Percentiles rank a stretch among this genome's conserved stretches.
Evolutionary conservation across 2,888 invertebrate species (phyloP).

Genomic region (Acanthoscelides obtectus): DNA sequence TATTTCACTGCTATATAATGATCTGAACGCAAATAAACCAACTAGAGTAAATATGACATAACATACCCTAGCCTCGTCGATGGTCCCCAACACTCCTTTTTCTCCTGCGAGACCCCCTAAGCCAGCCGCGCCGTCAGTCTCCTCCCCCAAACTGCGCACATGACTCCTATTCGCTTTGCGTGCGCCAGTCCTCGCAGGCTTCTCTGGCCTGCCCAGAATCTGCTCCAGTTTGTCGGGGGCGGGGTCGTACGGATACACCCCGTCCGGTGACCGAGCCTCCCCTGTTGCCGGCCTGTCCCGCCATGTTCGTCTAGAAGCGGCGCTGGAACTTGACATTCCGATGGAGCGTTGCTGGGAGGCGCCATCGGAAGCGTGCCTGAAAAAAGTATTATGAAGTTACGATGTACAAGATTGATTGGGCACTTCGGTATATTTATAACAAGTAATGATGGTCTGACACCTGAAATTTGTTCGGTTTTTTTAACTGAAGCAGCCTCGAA

Average conservation of each 20-base stretch:
- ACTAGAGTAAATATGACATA: background rate
- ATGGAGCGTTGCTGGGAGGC: slow-evolving; percentile 41
- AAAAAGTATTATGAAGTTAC: too few species aligned
- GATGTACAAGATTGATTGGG: too few species aligned
- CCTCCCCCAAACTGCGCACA: slow-evolving; percentile 50
- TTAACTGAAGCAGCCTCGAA: too few species aligned
- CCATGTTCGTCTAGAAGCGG: slow-evolving; percentile 27
- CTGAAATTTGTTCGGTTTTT: too few species aligned
- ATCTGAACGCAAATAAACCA: too few species aligned
- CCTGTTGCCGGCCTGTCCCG: background rate
- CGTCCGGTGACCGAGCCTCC: slow-evolving; percentile 13
- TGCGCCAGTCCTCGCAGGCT: slow-evolving; percentile 33
- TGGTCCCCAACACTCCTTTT: slow-evolving; percentile 37
- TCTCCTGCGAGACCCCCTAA: slow-evolving; percentile 1
- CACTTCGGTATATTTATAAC: too few species aligned
- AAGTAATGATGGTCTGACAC: too few species aligned
- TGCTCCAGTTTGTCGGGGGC: slow-evolving; percentile 44
- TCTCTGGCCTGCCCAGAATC: slow-evolving; percentile 43
- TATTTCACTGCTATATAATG: too few species aligned
- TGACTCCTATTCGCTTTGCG: slow-evolving; percentile 39
- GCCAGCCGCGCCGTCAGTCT: slow-evolving; percentile 43
- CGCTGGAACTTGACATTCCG: background rate
- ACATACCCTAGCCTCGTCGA: slow-evolving; percentile 39
- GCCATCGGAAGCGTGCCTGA: background rate
- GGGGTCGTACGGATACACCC: slow-evolving; percentile 34